Conservation (phyloP, 2,113 vertebrate genomes). For the Phalacrocorax brasilianus region DNA sequence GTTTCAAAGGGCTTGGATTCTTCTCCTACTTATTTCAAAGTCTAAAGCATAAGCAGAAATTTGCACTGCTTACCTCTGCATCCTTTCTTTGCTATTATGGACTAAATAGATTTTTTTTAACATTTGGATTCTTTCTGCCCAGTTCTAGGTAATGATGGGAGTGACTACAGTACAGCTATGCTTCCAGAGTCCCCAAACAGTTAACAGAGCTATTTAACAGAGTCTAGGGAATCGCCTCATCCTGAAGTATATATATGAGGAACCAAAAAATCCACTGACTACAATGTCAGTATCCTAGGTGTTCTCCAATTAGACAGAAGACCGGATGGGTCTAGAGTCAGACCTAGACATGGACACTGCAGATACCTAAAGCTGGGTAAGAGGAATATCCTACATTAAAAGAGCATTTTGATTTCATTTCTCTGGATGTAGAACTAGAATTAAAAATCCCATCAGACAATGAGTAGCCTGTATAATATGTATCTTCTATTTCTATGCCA, state of each 20-base stretch:
- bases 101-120: not conserved
- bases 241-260: not conserved
- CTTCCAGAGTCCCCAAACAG: not conserved
- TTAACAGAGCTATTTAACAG: not conserved
- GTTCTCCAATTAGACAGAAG: not conserved
- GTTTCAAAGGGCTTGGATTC: not conserved
- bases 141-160: not conserved
- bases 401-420: not conserved
- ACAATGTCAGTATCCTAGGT: not conserved
- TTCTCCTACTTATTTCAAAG: not conserved
- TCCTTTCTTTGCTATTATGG: not conserved
- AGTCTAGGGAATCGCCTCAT: not conserved
- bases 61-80: not conserved
- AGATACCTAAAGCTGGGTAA: not conserved
- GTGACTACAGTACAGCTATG: not conserved
- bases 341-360: not conserved
- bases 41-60: not conserved
- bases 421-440: not conserved
- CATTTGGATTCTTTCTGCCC: not conserved
- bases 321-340: not conserved
- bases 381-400: not conserved
- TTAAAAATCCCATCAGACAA: not conserved
- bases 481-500: not conserved
- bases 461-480: accelerated
- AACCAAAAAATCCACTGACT: not conserved